A percentile compares a stretch with the other conserved stretches of the same genome.
phyloP scores from a whole-genome alignment of 2,797 vertebrate species.

The Enteromius radiatus region DNA sequence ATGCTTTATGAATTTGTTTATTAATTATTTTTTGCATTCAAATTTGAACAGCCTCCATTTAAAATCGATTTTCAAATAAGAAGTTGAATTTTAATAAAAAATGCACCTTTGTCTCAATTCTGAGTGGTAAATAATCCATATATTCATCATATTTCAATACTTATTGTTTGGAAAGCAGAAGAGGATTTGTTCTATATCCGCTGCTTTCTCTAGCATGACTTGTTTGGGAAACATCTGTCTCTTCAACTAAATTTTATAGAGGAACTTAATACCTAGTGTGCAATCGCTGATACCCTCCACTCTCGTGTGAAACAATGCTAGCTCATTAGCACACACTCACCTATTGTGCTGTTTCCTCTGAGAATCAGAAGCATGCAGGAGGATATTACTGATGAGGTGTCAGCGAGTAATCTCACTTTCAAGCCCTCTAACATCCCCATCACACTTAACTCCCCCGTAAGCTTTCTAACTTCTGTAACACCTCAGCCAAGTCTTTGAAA shows the following conservation, averaged over 20 bases:
- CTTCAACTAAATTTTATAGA: background rate
- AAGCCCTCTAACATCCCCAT: slow-evolving; percentile 17
- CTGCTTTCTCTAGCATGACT: background rate
- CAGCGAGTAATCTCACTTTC: slow-evolving; percentile 21
- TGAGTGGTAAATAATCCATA: background rate
- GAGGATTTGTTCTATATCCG: background rate
- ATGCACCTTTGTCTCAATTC: background rate
- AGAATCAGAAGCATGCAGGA: slow-evolving; percentile 19
- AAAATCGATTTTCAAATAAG: background rate
- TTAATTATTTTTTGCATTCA: no score
- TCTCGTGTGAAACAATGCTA: slow-evolving; percentile 43
- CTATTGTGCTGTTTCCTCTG: slow-evolving; percentile 42
- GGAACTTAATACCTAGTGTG: slow-evolving; percentile 32
- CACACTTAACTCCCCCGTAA: slow-evolving; percentile 8
- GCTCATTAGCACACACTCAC: slow-evolving; percentile 53
- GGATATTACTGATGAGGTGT: slow-evolving; percentile 47
- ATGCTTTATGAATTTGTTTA: background rate
- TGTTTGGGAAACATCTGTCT: slow-evolving; percentile 14
- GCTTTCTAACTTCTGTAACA: slow-evolving; percentile 13
- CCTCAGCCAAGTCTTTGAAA: slow-evolving; percentile 20
- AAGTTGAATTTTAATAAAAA: background rate
- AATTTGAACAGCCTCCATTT: background rate
- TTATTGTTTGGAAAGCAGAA: background rate
- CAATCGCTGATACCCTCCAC: slow-evolving; percentile 5
- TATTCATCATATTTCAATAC: background rate